phyloP scores from a whole-genome alignment of 2,797 vertebrate genomes.

The Pteronotus mesoamericanus region DNA sequence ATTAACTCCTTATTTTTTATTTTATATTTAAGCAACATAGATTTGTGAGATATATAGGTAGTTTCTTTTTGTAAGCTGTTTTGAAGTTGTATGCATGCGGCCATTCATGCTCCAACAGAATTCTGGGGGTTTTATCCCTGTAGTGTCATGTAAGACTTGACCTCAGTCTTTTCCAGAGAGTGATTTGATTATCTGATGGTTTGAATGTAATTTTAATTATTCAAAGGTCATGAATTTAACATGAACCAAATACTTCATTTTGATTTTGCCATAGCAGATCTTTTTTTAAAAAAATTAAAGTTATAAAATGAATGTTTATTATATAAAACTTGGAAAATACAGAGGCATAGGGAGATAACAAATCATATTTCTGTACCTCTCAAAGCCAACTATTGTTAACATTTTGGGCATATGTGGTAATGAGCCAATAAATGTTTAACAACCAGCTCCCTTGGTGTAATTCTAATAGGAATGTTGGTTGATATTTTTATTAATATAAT shows the following conservation, averaged over 20 bases:
- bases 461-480: not conserved
- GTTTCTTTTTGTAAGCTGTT: slow-evolving; percentile 8
- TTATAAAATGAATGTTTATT: not conserved
- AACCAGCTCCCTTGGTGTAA: not conserved
- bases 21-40: not conserved
- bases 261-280: not conserved
- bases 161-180: not conserved
- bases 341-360: not conserved
- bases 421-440: not conserved
- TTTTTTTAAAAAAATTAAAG: not conserved
- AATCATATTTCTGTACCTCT: not conserved
- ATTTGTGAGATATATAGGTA: not conserved
- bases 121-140: not conserved
- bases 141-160: not conserved
- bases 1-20: not conserved
- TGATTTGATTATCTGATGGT: not conserved
- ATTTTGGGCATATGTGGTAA: not conserved
- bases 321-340: not conserved
- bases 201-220: slow-evolving; percentile 41
- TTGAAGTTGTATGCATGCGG: not conserved
- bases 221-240: slow-evolving; percentile 36
- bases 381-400: not conserved
- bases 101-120: not conserved
- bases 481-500: not conserved
- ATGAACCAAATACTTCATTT: not conserved